A percentile compares a stretch with the other conserved stretches of the same genome.
These are phyloP conservation scores for Oikopleura dioica DNA, from an alignment of 23 tunicate species.

Conservation along the genomic window DNA sequence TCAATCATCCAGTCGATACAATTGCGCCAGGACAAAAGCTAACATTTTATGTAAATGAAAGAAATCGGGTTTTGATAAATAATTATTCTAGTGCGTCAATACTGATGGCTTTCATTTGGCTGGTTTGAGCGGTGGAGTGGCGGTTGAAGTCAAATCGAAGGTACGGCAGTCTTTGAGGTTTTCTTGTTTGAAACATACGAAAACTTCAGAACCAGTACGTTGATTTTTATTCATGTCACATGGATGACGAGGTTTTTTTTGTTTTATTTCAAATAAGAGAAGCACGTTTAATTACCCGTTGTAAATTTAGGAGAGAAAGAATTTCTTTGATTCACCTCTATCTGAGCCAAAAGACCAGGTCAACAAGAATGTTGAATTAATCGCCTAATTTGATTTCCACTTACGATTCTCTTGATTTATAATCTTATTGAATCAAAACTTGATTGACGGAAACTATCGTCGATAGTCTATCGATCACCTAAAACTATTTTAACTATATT, in stretches of 20 bases:
- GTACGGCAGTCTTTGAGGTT: neutral
- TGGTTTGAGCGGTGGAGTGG: neutral
- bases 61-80: no score
- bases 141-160: neutral
- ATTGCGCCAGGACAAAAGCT: neutral
- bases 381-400: no score
- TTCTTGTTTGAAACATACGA: neutral
- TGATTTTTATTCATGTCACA: neutral
- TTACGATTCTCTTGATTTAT: no score
- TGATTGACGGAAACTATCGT: neutral
- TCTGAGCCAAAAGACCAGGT: no score
- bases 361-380: no score
- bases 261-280: neutral
- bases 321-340: no score
- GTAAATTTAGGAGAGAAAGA: no score
- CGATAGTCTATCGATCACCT: neutral
- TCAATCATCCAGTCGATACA: neutral
- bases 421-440: no score
- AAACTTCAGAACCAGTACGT: neutral
- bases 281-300: neutral
- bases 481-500: no score
- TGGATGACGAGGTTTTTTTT: neutral
- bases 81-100: no score
- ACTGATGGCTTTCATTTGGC: neutral
- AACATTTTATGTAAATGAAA: slow-evolving; percentile 6